Evolutionary conservation across 2,113 vertebrate genomes (phyloP).

Genomic region (Delphinapterus leucas): DNA sequence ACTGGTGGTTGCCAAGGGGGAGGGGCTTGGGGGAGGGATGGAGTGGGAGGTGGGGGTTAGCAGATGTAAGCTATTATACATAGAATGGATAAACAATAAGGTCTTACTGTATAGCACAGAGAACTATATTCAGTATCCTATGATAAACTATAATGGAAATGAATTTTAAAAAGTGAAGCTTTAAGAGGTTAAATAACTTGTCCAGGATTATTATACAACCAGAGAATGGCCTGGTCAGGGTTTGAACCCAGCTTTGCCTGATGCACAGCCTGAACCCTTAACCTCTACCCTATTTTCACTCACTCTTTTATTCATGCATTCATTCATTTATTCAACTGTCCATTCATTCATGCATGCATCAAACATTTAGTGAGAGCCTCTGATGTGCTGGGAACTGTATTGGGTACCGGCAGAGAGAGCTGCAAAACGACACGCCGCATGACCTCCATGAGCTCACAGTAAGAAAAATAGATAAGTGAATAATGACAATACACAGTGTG

Average conservation of each 20-base stretch:
- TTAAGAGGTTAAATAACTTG: slow-evolving; percentile 1
- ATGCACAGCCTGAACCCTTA: background rate
- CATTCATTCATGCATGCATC: background rate
- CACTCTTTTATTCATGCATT: background rate
- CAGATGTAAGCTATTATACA: too few species aligned
- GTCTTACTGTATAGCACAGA: background rate
- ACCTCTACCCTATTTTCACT: background rate
- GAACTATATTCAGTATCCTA: background rate
- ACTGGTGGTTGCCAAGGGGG: background rate
- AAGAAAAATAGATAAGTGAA: background rate
- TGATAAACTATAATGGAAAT: background rate
- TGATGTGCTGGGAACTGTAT: background rate
- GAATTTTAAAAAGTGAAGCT: background rate
- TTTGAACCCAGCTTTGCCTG: background rate
- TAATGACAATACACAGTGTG: background rate
- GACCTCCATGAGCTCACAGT: background rate
- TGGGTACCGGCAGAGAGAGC: background rate
- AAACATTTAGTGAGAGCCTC: background rate
- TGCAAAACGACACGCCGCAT: background rate
- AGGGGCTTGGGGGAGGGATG: too few species aligned
- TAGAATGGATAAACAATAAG: background rate
- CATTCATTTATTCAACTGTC: background rate
- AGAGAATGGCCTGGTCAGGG: background rate
- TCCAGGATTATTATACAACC: background rate
- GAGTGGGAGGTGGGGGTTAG: too few species aligned